Percentiles rank a stretch among this genome's conserved stretches.
These are phyloP conservation scores for Leucopsar rothschildi DNA, from an alignment of 2,113 vertebrate species.

Conservation along the genomic window DNA sequence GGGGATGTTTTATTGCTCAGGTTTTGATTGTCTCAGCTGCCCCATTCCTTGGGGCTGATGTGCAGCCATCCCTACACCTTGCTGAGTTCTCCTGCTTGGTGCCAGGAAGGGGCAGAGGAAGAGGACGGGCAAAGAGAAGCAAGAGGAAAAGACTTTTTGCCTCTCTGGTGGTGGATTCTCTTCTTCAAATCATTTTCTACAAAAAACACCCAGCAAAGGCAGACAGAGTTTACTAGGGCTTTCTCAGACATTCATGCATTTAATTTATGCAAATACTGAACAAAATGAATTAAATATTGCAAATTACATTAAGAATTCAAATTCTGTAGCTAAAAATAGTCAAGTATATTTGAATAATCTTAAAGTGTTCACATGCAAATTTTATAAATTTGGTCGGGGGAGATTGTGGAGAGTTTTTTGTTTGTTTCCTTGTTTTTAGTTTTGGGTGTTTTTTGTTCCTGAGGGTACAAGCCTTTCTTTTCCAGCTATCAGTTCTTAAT, in stretches of 20 bases:
- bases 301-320: slow-evolving; percentile 48
- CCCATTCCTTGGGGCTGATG: too few relatives aligned
- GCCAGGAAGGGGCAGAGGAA: not conserved
- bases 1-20: rapidly evolving
- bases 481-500: not conserved
- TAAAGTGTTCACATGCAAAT: not conserved
- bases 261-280: slow-evolving; percentile 40
- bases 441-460: not conserved
- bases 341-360: slow-evolving; percentile 1
- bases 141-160: not conserved
- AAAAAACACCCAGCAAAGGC: not conserved
- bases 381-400: not conserved
- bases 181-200: not conserved
- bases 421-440: not conserved
- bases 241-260: not conserved
- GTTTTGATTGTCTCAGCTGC: not conserved
- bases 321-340: slow-evolving; percentile 27
- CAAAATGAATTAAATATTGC: slow-evolving; percentile 37
- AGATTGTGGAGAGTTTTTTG: not conserved
- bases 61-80: not conserved
- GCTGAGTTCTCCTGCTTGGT: not conserved
- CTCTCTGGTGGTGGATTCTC: not conserved
- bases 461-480: not conserved
- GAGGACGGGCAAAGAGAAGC: rapidly evolving
- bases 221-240: not conserved